phyloP scores from a whole-genome alignment of 2,113 vertebrate species.

The Saccopteryx bilineata region DNA sequence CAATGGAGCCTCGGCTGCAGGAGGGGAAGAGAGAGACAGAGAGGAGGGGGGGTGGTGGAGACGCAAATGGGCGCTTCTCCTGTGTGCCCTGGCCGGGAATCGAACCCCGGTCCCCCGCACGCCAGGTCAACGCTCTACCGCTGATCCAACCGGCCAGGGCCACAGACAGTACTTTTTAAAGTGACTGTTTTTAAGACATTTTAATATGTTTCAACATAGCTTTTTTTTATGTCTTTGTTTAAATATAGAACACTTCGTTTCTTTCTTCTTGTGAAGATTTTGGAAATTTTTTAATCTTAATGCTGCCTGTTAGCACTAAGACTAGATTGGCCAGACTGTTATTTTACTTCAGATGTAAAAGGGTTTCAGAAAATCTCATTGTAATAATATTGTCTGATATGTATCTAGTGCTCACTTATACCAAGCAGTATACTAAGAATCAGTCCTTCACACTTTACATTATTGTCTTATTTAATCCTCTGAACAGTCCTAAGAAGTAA shows the following conservation, averaged over 20 bases:
- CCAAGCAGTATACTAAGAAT: slow-evolving; percentile 30
- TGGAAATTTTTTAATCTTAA: slow-evolving; percentile 31
- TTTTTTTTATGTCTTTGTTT: slow-evolving; percentile 18
- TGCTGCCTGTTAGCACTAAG: neutral
- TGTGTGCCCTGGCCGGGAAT: no score
- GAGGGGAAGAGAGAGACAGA: no score
- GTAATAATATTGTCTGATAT: slow-evolving; percentile 24
- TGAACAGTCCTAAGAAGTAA: neutral
- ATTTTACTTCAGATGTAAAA: slow-evolving; percentile 45
- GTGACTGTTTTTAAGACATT: neutral
- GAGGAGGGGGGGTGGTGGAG: no score
- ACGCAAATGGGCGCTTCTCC: no score
- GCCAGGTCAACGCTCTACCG: no score
- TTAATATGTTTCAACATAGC: neutral
- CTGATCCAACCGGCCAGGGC: no score
- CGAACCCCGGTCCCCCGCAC: no score
- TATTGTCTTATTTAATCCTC: slow-evolving; percentile 21
- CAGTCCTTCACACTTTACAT: slow-evolving; percentile 27
- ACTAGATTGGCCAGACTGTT: slow-evolving; percentile 17
- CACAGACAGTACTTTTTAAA: neutral
- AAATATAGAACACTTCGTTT: slow-evolving; percentile 16
- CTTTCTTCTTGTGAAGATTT: slow-evolving; percentile 56
- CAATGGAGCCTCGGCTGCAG: no score
- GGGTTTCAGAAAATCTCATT: slow-evolving; percentile 33
- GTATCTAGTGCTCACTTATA: slow-evolving; percentile 31